Conservation (phyloP, 2,797 vertebrate genomes). For the Diplodus sargus region DNA sequence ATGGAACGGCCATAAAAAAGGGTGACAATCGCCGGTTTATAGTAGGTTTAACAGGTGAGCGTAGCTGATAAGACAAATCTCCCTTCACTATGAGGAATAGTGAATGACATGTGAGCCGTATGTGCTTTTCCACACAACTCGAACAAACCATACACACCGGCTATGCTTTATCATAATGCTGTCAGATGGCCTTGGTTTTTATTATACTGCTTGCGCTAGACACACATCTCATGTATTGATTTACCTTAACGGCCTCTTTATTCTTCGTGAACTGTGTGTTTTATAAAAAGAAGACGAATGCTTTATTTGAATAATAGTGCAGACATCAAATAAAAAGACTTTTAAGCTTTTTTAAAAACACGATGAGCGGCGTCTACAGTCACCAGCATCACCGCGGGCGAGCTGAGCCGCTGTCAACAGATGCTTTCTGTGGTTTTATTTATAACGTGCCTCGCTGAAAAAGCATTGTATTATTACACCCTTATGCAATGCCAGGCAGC, state of each 20-base stretch:
- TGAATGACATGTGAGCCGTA: conserved; percentile 52
- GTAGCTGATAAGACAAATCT: conserved; percentile 72
- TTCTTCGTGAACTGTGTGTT: background rate
- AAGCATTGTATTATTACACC: conserved; percentile 67
- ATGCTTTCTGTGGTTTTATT: conserved; percentile 72
- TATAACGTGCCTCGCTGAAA: conserved; percentile 68
- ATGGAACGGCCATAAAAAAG: conserved; percentile 72
- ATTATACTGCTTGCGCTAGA: conserved; percentile 31
- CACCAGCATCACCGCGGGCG: conserved; percentile 30
- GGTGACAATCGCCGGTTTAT: conserved; percentile 68
- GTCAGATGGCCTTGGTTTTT: conserved; percentile 51
- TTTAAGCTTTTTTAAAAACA: conserved; percentile 1
- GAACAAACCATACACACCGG: conserved; percentile 25
- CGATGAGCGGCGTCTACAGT: conserved; percentile 1
- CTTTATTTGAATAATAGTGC: background rate
- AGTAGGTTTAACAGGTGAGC: conserved; percentile 65
- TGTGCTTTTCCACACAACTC: conserved; percentile 47
- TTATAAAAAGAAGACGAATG: background rate
- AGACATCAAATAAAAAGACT: background rate
- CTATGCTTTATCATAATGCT: conserved; percentile 49
- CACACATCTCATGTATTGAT: conserved; percentile 34
- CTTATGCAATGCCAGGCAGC: conserved; percentile 66
- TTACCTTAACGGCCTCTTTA: conserved; percentile 22
- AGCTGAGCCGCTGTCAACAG: conserved; percentile 68
- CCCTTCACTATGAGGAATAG: conserved; percentile 25